phyloP scores from a whole-genome alignment of 1,140 invertebrate genomes.

The Adelges cooleyi region DNA sequence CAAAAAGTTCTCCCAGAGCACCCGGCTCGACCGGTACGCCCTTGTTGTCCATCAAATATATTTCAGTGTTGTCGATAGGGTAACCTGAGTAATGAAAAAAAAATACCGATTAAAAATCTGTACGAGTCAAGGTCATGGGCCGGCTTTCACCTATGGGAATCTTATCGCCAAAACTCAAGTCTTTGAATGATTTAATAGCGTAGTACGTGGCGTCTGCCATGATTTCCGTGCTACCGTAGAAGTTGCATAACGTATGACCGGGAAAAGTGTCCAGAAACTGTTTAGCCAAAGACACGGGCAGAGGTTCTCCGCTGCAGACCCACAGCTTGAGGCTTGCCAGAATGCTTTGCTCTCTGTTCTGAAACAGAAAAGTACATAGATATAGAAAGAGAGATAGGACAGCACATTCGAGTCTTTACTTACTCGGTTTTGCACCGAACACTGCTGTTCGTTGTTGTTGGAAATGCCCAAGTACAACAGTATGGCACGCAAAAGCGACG shows the following conservation, averaged over 20 bases:
- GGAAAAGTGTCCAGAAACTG: constrained; percentile 60
- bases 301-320: constrained; percentile 71
- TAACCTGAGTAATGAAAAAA: no score
- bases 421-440: constrained; percentile 2
- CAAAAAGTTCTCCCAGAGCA: constrained; percentile 65
- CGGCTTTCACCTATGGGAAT: constrained; percentile 68
- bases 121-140: no score
- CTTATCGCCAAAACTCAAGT: constrained; percentile 51
- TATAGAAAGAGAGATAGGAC: no score
- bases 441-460: constrained; percentile 6
- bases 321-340: constrained; percentile 55
- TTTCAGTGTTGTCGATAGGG: constrained; percentile 62
- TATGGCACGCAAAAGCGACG: constrained; percentile 64
- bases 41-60: constrained; percentile 64
- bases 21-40: constrained; percentile 53
- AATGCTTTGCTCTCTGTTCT: background rate
- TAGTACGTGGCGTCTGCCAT: constrained; percentile 71
- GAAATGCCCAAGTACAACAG: constrained; percentile 49
- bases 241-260: constrained; percentile 58
- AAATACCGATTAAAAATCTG: no score
- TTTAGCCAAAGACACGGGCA: constrained; percentile 50
- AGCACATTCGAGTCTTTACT: no score
- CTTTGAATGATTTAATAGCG: constrained; percentile 40
- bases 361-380: background rate
- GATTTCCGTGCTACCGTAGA: constrained; percentile 80